Base-by-base conservation (phyloP, 2,113 vertebrate species). In the Sinocyclocheilus maitianheensis region DNA sequence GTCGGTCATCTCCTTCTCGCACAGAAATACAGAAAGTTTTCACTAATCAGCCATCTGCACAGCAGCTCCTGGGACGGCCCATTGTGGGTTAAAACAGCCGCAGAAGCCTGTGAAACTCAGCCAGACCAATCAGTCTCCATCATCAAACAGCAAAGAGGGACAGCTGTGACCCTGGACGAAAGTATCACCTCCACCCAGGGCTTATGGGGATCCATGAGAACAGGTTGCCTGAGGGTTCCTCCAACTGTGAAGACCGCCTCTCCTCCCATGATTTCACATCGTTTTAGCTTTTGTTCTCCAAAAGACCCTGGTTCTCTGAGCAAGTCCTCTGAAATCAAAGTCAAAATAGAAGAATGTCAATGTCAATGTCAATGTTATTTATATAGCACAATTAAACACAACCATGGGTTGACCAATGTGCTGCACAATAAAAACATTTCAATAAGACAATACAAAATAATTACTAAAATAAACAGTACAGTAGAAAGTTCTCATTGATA, bases 111-210 rank as follows among this genome's bases (percentile, higher is more conserved):
- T 90, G 91, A 93, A 91, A 91, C 90, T 71, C 87, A 80, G 88
- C 90, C 90, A 93, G 88, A 85, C 90, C 91, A 90, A 83, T 92
- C 89, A 89, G 87, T 90, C 87, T 85, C 87, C 43, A 89, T 84
- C 89, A 91, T 91, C 91, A 84, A 87, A 91, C 90, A 58, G 22
- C 69, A 88, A 86, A 84, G 86, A 82, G 79, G 51, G 76, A 88
- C 91, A 94, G 91, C 92, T 93, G 92, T 89, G 88, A 91, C 89
- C 91, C 69, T 18, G 85, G 89, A 88, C 90, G 85, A 26, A 89
- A 55, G 46, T 55, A 77, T 80, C 83, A 18, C 75, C 80, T 34
- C 74, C 89, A 84, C 87, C 26, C 4, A 13, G 82, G 88, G 89
- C 87, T 86, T 78, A 81, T 20, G 53, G 46, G 84, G 55, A 48